These are phyloP conservation scores for Erynnis tages DNA, from an alignment of 2,888 invertebrate species.

Conservation along the genomic window DNA sequence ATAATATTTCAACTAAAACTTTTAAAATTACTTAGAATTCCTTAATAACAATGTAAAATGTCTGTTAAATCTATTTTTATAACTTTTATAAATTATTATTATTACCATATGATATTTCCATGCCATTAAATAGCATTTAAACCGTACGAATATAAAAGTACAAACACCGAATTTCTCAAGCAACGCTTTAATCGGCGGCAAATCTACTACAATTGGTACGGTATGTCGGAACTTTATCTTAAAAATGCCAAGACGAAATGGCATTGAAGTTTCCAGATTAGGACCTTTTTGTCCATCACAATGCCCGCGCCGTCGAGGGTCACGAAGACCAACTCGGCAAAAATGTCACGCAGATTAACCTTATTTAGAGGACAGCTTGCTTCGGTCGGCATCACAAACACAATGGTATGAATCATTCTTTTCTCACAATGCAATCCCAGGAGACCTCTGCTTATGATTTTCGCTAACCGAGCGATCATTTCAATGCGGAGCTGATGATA, in stretches of 20 bases:
- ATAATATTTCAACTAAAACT: too few relatives aligned
- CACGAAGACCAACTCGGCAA: slow-evolving; percentile 44
- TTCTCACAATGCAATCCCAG: slow-evolving; percentile 49
- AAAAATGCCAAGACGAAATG: slow-evolving; percentile 27
- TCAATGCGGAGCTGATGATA: too few relatives aligned
- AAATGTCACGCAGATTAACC: slow-evolving; percentile 61
- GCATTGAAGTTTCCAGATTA: slow-evolving; percentile 32
- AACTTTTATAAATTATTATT: too few relatives aligned
- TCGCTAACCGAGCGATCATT: slow-evolving; percentile 29
- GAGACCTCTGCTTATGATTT: slow-evolving; percentile 14
- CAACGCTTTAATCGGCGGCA: too few relatives aligned
- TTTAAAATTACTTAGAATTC: too few relatives aligned
- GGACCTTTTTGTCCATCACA: slow-evolving; percentile 31
- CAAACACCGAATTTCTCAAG: too few relatives aligned
- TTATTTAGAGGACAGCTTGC: slow-evolving; percentile 59
- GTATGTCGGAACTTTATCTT: neutral
- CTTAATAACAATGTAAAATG: too few relatives aligned
- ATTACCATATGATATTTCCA: too few relatives aligned
- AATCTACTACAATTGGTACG: neutral
- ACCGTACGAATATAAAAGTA: too few relatives aligned
- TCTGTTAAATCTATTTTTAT: too few relatives aligned
- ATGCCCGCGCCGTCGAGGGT: slow-evolving; percentile 35
- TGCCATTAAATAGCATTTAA: too few relatives aligned
- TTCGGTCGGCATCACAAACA: slow-evolving; percentile 52
- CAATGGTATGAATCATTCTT: slow-evolving; percentile 65